Conservation (phyloP, 1,140 invertebrate genomes). For the Caerostris darwini region DNA sequence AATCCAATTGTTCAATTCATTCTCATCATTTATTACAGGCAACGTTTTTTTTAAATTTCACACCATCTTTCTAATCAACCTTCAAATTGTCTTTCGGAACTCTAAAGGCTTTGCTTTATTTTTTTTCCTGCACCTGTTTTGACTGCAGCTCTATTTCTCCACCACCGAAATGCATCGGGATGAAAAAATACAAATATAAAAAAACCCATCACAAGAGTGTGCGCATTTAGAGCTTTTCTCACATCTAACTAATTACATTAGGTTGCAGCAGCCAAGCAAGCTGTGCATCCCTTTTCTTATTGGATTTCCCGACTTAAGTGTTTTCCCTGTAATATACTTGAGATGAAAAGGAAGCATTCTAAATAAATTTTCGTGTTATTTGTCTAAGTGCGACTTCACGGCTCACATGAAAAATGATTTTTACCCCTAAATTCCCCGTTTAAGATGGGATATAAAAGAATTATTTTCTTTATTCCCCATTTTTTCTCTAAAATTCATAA, state of each 20-base stretch:
- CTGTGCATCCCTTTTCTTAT: constrained; percentile 35
- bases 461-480: no score
- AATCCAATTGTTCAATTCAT: background rate
- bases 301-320: constrained; percentile 16
- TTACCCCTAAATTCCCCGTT: no score
- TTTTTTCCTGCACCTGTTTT: background rate
- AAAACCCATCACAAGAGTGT: constrained; percentile 21
- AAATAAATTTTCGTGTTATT: no score
- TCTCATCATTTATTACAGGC: background rate
- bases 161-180: constrained; percentile 3
- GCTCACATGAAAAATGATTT: no score
- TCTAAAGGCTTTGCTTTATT: background rate
- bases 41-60: background rate
- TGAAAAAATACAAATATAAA: background rate
- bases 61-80: background rate
- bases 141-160: background rate
- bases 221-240: constrained; percentile 7
- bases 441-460: no score
- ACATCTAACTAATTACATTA: constrained; percentile 47
- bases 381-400: no score
- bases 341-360: background rate
- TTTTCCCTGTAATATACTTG: constrained; percentile 5
- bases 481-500: no score
- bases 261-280: constrained; percentile 20
- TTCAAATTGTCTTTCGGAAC: background rate